phyloP scores from a whole-genome alignment of 2,797 vertebrate species.

The Simalia tracyae region DNA sequence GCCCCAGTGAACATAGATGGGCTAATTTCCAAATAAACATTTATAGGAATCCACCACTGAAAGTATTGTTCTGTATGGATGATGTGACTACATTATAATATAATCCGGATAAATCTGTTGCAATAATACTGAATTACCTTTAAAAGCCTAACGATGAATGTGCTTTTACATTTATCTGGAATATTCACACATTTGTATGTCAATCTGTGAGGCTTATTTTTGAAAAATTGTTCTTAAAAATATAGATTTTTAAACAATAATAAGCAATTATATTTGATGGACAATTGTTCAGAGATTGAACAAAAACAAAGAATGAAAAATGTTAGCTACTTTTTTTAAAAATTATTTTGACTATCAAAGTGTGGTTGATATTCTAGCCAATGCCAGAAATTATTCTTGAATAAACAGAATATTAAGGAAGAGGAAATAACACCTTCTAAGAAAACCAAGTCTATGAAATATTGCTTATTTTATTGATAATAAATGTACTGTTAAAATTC shows the following conservation, averaged over 20 bases:
- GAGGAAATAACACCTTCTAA: not conserved
- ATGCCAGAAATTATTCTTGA: not conserved
- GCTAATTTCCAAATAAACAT: not conserved
- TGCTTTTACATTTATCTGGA: not conserved
- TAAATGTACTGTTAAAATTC: not conserved
- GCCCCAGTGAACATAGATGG: not conserved
- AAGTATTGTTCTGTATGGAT: not conserved
- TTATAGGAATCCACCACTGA: not conserved
- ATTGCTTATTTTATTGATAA: not conserved
- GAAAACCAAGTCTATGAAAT: not conserved
- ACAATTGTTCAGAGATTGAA: not conserved
- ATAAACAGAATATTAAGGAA: not conserved
- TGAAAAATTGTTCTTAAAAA: not conserved
- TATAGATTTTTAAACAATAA: not conserved
- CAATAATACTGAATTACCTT: no score
- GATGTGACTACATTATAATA: no score
- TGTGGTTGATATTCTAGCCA: not conserved
- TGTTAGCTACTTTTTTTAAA: no score
- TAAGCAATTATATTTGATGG: not conserved
- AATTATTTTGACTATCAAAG: no score
- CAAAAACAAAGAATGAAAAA: not conserved
- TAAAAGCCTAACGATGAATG: not conserved
- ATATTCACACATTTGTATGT: not conserved
- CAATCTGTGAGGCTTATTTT: not conserved
- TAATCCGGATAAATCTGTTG: not conserved